Conservation (phyloP, 2,888 invertebrate species). For the Euphydryas editha region DNA sequence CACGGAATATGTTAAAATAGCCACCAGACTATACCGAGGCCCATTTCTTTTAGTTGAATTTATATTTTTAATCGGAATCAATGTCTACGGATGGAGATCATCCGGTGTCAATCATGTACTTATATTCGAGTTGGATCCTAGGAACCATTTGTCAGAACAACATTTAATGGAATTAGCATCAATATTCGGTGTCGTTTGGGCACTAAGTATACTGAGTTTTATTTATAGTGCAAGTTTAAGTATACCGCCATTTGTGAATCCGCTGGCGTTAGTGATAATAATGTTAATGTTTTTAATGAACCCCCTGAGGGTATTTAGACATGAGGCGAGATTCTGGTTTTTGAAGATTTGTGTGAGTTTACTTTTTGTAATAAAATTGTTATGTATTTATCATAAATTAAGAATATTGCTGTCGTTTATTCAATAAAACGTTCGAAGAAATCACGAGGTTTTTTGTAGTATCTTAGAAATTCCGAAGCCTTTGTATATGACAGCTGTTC, state of each 20-base stretch:
- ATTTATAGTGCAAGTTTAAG: conserved; percentile 90
- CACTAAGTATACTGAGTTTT: conserved; percentile 93
- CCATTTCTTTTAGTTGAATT: conserved; percentile 96
- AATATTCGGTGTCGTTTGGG: conserved; percentile 97
- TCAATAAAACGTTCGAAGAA: background rate
- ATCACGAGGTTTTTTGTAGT: background rate
- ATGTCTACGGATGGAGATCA: conserved; percentile 98
- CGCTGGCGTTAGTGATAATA: conserved; percentile 91
- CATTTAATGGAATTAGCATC: conserved; percentile 97
- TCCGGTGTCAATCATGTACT: conserved; percentile 99
- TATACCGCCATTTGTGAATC: conserved; percentile 96
- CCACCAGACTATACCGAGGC: conserved; percentile 96
- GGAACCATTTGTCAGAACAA: conserved; percentile 96
- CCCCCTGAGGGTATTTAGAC: conserved; percentile 95
- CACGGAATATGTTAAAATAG: conserved; percentile 91
- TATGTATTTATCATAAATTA: conserved; percentile 19
- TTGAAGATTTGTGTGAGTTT: conserved; percentile 92
- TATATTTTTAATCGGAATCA: conserved; percentile 96
- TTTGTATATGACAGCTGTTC: too few relatives aligned
- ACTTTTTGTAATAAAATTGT: too few relatives aligned
- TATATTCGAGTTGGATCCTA: conserved; percentile 98
- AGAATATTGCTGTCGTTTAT: background rate
- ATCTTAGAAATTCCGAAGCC: too few relatives aligned
- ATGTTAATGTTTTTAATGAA: conserved; percentile 94
- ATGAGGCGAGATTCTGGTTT: conserved; percentile 97